phyloP scores from a whole-genome alignment of 2,113 vertebrate genomes.

The Cynoglossus semilaevis region DNA sequence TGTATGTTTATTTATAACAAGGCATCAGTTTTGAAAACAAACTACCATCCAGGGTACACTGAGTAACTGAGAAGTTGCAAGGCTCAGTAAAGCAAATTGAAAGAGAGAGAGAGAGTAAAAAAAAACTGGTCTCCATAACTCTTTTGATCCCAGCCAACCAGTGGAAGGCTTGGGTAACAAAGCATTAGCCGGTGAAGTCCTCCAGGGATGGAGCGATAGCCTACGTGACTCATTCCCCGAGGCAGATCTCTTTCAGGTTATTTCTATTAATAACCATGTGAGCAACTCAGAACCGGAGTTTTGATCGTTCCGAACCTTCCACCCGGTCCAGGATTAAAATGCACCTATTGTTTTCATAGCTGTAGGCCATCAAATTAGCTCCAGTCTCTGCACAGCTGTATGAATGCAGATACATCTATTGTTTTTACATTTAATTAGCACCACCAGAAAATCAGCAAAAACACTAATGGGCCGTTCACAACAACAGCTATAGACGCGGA shows the following conservation, averaged over 20 bases:
- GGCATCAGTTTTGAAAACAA: constrained; percentile 66
- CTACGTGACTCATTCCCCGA: constrained; percentile 65
- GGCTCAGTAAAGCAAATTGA: constrained; percentile 29
- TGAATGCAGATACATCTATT: neutral
- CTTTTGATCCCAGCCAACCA: constrained; percentile 48
- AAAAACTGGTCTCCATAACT: constrained; percentile 22
- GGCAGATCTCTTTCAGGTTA: constrained; percentile 47
- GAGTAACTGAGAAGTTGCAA: constrained; percentile 46
- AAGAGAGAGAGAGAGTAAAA: neutral
- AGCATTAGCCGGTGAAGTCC: constrained; percentile 52
- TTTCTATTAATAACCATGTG: constrained; percentile 69
- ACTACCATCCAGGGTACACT: constrained; percentile 46
- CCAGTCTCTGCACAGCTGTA: constrained; percentile 8
- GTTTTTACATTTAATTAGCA: too few relatives aligned
- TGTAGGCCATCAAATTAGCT: constrained; percentile 9
- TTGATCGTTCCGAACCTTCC: constrained; percentile 49
- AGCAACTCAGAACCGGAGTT: constrained; percentile 48
- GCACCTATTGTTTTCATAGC: neutral
- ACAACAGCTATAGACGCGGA: too few relatives aligned
- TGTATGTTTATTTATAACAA: constrained; percentile 70
- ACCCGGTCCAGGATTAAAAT: constrained; percentile 43
- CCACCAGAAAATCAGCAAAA: too few relatives aligned
- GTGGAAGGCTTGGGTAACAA: constrained; percentile 54
- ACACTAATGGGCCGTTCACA: too few relatives aligned
- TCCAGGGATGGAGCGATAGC: constrained; percentile 47